Evolutionary conservation across 2,797 vertebrate species (phyloP), one percentile per base, ranked within the genome.

Genomic region (Australoheros facetus): DNA sequence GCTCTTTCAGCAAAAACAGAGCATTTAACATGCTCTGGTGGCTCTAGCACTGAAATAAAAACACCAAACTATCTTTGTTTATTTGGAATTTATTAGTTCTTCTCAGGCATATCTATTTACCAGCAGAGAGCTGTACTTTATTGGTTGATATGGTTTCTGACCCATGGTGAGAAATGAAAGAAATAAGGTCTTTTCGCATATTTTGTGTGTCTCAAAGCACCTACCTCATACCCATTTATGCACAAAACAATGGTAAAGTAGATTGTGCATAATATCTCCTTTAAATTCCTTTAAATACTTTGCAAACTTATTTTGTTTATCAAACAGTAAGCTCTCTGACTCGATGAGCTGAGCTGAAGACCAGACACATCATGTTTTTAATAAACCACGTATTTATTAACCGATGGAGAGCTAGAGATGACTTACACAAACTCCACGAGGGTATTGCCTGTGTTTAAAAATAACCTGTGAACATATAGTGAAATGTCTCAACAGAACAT

Each of bases 401-500:
- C 62, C 26, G 14, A 28, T 0, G 21, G 23, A 30, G 10, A 51
- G 64, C 0, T 69, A 11, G 26, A 51, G 26, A 51, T 2, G n/a
- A 32, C 42, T 69, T 69, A 51, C 17, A 51, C 1, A 69, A 30
- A 51, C 45, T 51, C 17, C 45, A 69, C 30, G 42, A 51, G 19
- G 3, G 11, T 53, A 17, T 69, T 69, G 45, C 30, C 42, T 53
- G 17, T n/a, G 30, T 32, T 69, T 53, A n/a, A 69, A 69, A 53
- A 53, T 14, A n/a, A 51, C 42, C 48, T 48, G 23, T 19, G 23
- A 66, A 48, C 42, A 66, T 30, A 48, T 5, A 0, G 37, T 56
- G 2, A 79, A 48, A 60, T 77, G 7, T 75, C 28, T 78, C 42
- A 51, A 5, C 87, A 89, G 91, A 62, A 2, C 71, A 4, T 0